These are phyloP conservation scores for Leptonema lineaticorne DNA, from an alignment of 1,140 invertebrate genomes.

Conservation along the genomic window DNA sequence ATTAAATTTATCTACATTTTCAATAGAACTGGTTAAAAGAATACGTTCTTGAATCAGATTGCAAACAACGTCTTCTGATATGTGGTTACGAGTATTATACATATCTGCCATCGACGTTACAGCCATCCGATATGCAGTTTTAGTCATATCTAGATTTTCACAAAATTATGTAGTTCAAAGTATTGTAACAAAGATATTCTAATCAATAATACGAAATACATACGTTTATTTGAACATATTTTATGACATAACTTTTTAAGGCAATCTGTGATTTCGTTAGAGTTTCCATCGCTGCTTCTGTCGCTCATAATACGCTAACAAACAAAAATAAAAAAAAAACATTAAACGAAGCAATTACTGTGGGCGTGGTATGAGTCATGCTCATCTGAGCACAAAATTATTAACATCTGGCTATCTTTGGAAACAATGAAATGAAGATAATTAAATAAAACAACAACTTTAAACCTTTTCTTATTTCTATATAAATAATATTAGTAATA, in stretches of 20 bases:
- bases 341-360: neutral
- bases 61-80: slow-evolving; percentile 50
- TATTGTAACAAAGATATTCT: neutral
- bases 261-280: slow-evolving; percentile 34
- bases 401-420: too few relatives aligned
- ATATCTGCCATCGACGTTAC: slow-evolving; percentile 50
- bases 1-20: slow-evolving; percentile 53
- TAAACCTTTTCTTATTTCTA: too few relatives aligned
- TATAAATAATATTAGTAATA: too few relatives aligned
- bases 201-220: neutral
- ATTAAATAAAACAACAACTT: too few relatives aligned
- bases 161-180: neutral
- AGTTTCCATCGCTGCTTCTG: neutral
- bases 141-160: slow-evolving; percentile 35
- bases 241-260: slow-evolving; percentile 38
- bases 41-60: slow-evolving; percentile 50
- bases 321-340: neutral
- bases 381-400: neutral
- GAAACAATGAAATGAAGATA: too few relatives aligned
- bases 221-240: slow-evolving; percentile 38
- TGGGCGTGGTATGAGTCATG: neutral
- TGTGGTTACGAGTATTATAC: slow-evolving; percentile 43
- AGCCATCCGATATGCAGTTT: slow-evolving; percentile 54
- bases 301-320: slow-evolving; percentile 28
- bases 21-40: slow-evolving; percentile 43